These are phyloP conservation scores for Stegastes partitus DNA, from an alignment of 2,113 vertebrate species.

Conservation along the genomic window DNA sequence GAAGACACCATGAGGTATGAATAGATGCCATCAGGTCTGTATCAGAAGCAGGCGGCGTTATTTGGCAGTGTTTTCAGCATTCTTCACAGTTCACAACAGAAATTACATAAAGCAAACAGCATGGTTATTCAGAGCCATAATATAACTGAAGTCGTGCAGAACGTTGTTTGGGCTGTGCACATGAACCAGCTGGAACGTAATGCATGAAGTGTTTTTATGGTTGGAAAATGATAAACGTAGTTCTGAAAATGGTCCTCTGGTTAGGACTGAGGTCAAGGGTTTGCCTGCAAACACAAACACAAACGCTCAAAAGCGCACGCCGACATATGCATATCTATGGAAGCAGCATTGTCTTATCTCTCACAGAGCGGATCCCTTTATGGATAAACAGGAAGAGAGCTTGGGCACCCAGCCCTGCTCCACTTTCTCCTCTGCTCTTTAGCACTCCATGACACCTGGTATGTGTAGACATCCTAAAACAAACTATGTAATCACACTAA, in stretches of 20 bases:
- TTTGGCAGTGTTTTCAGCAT: slow-evolving; percentile 32
- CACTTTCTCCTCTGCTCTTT: slow-evolving; percentile 46
- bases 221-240: slow-evolving; percentile 21
- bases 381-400: slow-evolving; percentile 65
- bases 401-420: slow-evolving; percentile 3
- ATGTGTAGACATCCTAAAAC: not conserved
- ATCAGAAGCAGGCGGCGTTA: not conserved
- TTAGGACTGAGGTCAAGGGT: slow-evolving; percentile 23
- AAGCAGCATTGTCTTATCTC: slow-evolving; percentile 58
- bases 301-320: not conserved
- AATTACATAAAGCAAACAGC: slow-evolving; percentile 16
- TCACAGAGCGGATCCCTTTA: slow-evolving; percentile 39
- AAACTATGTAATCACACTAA: not conserved
- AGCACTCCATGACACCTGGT: slow-evolving; percentile 4
- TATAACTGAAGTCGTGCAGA: not conserved
- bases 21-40: not conserved
- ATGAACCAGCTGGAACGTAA: not conserved
- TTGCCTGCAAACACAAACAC: slow-evolving; percentile 19
- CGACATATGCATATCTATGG: slow-evolving; percentile 10
- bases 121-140: not conserved
- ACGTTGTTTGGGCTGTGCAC: slow-evolving; percentile 17
- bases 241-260: slow-evolving; percentile 25
- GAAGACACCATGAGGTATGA: slow-evolving; percentile 8
- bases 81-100: slow-evolving; percentile 14
- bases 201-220: slow-evolving; percentile 1